Evolutionary conservation across 53 echinoderm and acorn worm species (phyloP).

Genomic region (Zoroaster sp.): DNA sequence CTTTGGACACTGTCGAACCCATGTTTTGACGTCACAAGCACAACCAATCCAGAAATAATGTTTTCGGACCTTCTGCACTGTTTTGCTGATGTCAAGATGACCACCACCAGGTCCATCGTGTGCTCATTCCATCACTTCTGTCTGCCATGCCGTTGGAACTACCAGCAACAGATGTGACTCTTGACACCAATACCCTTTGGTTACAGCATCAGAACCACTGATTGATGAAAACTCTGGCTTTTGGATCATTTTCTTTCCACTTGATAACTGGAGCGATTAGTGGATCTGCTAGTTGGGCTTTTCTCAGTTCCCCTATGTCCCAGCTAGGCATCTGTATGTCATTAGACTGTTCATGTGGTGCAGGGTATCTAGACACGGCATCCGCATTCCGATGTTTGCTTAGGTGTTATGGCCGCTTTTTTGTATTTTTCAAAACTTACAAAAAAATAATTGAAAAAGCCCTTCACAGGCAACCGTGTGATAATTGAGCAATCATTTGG

Average conservation of each 20-base stretch:
- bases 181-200: slow-evolving; percentile 41
- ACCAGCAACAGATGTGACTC: slow-evolving; percentile 21
- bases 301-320: background rate
- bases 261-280: background rate
- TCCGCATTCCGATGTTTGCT: slow-evolving; percentile 8
- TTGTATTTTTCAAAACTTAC: too few species aligned
- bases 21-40: too few species aligned
- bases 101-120: slow-evolving; percentile 46
- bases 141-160: background rate
- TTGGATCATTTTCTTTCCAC: slow-evolving; percentile 30
- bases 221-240: background rate
- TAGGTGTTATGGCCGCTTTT: too few species aligned
- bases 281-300: slow-evolving; percentile 17
- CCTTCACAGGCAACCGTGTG: too few species aligned
- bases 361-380: background rate
- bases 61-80: too few species aligned
- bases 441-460: too few species aligned
- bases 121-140: slow-evolving; percentile 32
- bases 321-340: background rate
- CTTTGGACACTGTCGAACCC: too few species aligned
- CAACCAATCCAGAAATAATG: too few species aligned
- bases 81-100: slow-evolving; percentile 51
- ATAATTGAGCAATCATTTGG: too few species aligned
- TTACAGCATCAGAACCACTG: background rate
- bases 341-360: background rate